These are phyloP conservation scores for Psilopogon haemacephalus DNA, from an alignment of 2,113 vertebrate species.

Conservation along the genomic window DNA sequence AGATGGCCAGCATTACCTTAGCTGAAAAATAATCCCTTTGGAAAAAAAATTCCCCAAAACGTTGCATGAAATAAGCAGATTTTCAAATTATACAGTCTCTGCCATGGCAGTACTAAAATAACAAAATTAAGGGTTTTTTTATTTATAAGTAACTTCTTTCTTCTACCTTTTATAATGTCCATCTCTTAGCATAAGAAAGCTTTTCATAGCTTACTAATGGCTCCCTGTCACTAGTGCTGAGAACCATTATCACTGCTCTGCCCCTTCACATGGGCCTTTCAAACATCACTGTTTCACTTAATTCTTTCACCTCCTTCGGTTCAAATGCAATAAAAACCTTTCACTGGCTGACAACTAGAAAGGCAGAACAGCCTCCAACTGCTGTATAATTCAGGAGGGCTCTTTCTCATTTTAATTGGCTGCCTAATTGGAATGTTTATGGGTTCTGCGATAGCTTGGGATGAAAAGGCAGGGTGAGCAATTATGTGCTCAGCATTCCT, in stretches of 20 bases:
- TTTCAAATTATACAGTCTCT: conserved; percentile 14
- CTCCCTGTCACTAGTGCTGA: conserved; percentile 62
- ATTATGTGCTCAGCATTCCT: conserved; percentile 82
- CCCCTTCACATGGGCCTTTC: conserved; percentile 76
- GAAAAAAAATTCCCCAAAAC: neutral
- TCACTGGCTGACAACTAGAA: conserved; percentile 78
- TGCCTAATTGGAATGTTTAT: conserved; percentile 97
- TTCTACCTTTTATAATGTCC: conserved; percentile 63
- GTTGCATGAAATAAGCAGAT: neutral
- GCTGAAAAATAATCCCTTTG: neutral
- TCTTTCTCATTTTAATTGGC: conserved; percentile 92
- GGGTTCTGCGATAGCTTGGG: conserved; percentile 85
- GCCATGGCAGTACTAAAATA: conserved; percentile 67
- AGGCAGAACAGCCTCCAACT: conserved; percentile 78
- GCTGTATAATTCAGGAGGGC: conserved; percentile 81
- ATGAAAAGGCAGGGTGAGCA: conserved; percentile 84
- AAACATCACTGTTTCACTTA: conserved; percentile 70
- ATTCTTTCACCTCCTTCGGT: conserved; percentile 76
- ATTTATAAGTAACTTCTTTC: conserved; percentile 72
- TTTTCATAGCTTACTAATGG: conserved; percentile 71
- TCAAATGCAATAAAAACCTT: conserved; percentile 82
- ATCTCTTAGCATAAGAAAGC: conserved; percentile 77
- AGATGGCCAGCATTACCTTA: neutral
- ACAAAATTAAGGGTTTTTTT: conserved; percentile 56
- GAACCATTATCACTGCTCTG: conserved; percentile 67